Conservation (phyloP, 2,797 vertebrate species). For the Sarcophilus harrisii region DNA sequence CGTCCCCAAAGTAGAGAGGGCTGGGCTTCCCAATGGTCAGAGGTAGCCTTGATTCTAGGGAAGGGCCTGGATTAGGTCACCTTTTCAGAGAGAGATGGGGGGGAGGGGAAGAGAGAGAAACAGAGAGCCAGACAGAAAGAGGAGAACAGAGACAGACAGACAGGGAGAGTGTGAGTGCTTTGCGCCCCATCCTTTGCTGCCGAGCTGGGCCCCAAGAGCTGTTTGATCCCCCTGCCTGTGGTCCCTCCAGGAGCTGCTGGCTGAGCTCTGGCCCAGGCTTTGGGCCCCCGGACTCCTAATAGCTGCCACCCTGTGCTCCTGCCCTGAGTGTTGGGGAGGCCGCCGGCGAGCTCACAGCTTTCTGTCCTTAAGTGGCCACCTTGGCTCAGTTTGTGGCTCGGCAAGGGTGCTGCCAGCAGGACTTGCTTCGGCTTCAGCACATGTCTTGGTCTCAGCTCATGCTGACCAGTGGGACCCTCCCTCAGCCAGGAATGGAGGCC, state of each 20-base stretch:
- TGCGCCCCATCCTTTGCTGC: background rate
- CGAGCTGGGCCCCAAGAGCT: background rate
- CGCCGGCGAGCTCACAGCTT: background rate
- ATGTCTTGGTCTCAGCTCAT: background rate
- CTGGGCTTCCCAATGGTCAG: background rate
- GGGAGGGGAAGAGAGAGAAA: too few species aligned
- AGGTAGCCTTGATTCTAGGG: background rate
- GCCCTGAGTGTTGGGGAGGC: too few species aligned
- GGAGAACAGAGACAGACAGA: too few species aligned
- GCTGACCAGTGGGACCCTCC: background rate
- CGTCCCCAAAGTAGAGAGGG: background rate
- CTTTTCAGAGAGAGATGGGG: background rate
- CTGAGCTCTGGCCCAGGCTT: background rate
- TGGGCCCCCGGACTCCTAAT: background rate
- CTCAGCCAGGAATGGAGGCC: too few species aligned
- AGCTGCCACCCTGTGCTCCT: background rate
- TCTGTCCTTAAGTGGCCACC: background rate
- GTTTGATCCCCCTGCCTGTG: background rate
- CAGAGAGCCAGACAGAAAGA: too few species aligned
- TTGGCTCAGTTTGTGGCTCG: background rate
- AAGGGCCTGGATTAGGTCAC: too few species aligned
- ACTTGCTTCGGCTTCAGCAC: background rate
- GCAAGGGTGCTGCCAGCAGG: background rate
- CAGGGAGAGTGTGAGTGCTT: background rate
- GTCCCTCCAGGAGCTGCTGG: background rate